Conservation (phyloP, 2,113 vertebrate species). For the Lophura nycthemera region DNA sequence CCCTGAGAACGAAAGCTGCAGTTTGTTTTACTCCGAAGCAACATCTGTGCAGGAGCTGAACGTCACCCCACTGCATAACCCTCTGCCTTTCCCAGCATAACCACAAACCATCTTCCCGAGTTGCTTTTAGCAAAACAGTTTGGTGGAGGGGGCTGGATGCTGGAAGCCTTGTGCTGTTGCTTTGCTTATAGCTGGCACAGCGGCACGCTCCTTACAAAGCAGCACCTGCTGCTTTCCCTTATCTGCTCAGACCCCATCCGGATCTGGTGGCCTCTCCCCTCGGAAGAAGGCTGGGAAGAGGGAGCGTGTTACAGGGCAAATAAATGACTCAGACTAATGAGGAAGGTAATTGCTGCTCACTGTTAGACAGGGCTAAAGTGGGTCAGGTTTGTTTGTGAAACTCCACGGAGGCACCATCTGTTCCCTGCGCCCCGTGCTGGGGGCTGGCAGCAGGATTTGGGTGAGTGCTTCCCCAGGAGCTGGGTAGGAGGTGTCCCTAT, state of each 20-base stretch:
- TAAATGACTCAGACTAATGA: conserved; percentile 66
- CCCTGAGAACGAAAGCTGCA: neutral
- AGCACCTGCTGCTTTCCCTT: neutral
- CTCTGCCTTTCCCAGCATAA: neutral
- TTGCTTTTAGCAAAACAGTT: neutral
- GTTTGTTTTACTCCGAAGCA: neutral
- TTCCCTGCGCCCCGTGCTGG: neutral
- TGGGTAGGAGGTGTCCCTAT: neutral
- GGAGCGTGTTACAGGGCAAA: conserved; percentile 46
- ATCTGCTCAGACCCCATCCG: neutral
- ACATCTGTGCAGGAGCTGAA: neutral
- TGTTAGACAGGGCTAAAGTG: conserved; percentile 56
- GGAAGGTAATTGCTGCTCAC: conserved; percentile 43
- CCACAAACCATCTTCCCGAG: neutral
- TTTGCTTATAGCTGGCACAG: accelerated
- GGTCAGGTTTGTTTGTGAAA: conserved; percentile 70
- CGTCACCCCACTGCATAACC: neutral
- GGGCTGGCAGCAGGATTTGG: neutral
- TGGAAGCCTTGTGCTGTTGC: neutral
- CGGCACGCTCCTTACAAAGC: neutral
- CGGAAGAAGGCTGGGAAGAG: neutral
- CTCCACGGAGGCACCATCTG: conserved; percentile 44
- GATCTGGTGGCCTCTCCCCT: conserved; percentile 26
- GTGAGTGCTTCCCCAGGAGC: neutral
- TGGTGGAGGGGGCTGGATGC: neutral